Evolutionary conservation across 2,888 invertebrate species (phyloP).

Genomic region (Drosophila bunnanda): DNA sequence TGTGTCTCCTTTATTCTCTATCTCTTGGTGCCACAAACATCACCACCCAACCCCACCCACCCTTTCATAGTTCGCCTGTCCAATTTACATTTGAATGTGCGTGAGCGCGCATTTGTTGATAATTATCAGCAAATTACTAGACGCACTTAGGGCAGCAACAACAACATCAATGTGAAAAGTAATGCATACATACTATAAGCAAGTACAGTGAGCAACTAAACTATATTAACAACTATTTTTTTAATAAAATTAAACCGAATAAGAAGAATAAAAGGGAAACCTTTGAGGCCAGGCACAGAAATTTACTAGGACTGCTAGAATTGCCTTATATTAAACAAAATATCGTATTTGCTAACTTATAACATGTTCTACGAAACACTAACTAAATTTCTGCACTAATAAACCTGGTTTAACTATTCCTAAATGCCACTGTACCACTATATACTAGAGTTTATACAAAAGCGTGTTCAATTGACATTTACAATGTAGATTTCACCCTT

Average conservation of each 20-base stretch:
- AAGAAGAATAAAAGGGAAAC: neutral
- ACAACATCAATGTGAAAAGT: slow-evolving; percentile 26
- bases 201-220: slow-evolving; percentile 3
- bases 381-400: neutral
- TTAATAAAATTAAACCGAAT: too few species aligned
- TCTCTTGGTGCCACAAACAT: neutral
- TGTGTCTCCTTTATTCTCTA: neutral
- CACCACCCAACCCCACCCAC: neutral
- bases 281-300: too few species aligned
- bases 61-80: slow-evolving; percentile 7
- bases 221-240: neutral
- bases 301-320: neutral
- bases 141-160: slow-evolving; percentile 70
- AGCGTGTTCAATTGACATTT: slow-evolving; percentile 73
- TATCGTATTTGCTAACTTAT: neutral
- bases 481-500: slow-evolving; percentile 47
- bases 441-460: neutral
- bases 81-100: slow-evolving; percentile 69
- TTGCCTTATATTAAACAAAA: neutral
- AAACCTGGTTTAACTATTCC: neutral
- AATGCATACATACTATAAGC: slow-evolving; percentile 16
- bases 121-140: slow-evolving; percentile 77
- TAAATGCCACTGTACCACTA: neutral
- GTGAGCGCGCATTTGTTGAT: slow-evolving; percentile 67
- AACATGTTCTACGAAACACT: too few species aligned